Evolutionary conservation across 92 coral and sea anemone genomes (phyloP), one percentile per base, ranked within the genome.

Genomic region (Phymanthus crucifer): DNA sequence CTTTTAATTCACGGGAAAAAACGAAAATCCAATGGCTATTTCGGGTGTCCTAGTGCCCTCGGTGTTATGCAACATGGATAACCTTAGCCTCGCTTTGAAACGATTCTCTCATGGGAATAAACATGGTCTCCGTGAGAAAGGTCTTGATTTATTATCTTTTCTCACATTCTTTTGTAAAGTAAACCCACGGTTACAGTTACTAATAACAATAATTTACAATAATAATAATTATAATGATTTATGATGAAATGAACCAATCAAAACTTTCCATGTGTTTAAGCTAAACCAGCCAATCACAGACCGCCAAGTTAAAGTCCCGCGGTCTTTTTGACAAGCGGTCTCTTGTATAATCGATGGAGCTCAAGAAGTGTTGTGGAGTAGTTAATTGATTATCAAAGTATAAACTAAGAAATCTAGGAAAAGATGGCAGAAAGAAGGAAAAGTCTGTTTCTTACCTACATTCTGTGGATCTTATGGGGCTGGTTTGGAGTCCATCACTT

Each of bases 401-500:
- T 36, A 34, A 36, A 34, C 32, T 40, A 31, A 31, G 21, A 33
- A 26, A 70, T 32, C 9, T 5, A 29, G 37, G 77, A 21, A 14
- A 24, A n/a, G 26, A 88, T 80, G 87, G 88, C 78, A n/a, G 88
- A 87, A 75, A 81, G 86, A 74, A 91, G 84, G 64, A 92, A 92
- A 83, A 96, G 98, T 70, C 74, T 96, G 29, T 73, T 93, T 67
- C 66, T 96, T 14, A 93, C 99, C 14, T 96, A 96, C 66, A 70
- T 93, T 7, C 81, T 96, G 38, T 96, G 99, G 99, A 37, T 96
- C 31, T 56, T 93, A 17, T 91, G 93, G 71, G 99, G 99, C 70
- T 96, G 99, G 99, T 66, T 96, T 16, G 99, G 99, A 16, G 82
- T 96, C 23, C 99, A 96, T 89, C 99, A 96, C 45, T 83, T 93